A percentile compares a stretch with the other conserved stretches of the same genome.
These are phyloP conservation scores for Channa maculata DNA, from an alignment of 2,113 vertebrate genomes.

Conservation along the genomic window DNA sequence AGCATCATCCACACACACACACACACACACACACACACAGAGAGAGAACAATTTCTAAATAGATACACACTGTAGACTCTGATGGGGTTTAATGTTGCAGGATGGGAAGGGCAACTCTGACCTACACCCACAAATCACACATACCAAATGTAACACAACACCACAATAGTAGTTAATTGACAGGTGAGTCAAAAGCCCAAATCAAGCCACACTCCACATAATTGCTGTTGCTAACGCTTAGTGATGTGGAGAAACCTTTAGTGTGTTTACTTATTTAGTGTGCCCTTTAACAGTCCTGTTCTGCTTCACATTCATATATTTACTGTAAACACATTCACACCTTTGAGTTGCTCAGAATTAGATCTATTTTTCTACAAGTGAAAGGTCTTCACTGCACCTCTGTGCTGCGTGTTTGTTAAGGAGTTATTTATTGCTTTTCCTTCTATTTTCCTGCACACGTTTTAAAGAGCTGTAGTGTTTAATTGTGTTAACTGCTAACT, in stretches of 20 bases:
- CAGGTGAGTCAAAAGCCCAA: constrained; percentile 2
- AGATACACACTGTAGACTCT: background rate
- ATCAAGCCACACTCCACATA: constrained; percentile 21
- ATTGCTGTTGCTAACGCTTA: constrained; percentile 1
- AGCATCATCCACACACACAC: background rate
- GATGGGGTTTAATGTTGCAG: constrained; percentile 15
- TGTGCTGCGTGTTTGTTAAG: background rate
- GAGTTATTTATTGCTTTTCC: background rate
- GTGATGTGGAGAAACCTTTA: background rate
- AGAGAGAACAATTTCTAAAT: background rate
- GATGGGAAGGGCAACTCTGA: background rate
- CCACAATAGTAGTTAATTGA: background rate
- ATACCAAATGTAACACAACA: background rate
- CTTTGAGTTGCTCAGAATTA: background rate
- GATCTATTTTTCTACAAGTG: background rate
- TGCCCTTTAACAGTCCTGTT: background rate
- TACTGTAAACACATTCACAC: constrained; percentile 11
- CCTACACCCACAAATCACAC: background rate
- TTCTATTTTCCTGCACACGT: background rate
- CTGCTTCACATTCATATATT: background rate
- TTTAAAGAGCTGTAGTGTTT: background rate
- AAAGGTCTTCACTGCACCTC: background rate
- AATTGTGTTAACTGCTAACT: background rate
- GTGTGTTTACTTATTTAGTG: no score
- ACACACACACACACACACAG: no score